Evolutionary conservation across 1,140 invertebrate species (phyloP), one percentile per base, ranked within the genome.

Genomic region (Phenacoccus solenopsis): DNA sequence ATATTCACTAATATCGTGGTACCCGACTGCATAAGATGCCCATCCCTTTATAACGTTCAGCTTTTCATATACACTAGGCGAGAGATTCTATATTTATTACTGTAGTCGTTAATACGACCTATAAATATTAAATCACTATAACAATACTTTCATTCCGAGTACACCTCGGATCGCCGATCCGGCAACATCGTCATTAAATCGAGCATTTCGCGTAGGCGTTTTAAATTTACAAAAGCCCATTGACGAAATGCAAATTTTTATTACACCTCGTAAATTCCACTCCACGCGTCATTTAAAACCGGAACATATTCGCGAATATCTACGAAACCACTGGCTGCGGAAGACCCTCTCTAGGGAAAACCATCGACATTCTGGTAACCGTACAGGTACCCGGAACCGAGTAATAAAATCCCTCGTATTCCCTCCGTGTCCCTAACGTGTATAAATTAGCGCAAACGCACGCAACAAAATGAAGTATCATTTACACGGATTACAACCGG

Each of bases 1-100:
- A 49, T 49, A 49, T 49, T 49, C 38, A 49, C 38, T 49, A 49
- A 49, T 49, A 49, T 49, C 38, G 38, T n/a, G 38, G 38, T 49
- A 49, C 38, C 38, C 38, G 38, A n/a, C n/a, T n/a, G 38, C 16
- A 16, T 49, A 32, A 5, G 13, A 13, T 32, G 5, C 5, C 13
- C 20, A 4, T 5, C 38, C 20, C 12, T 49, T n/a, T 49, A 16
- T 49, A 5, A 7, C 30, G 30, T 32, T 7, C 30, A 32, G n/a
- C 30, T 7, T 32, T 32, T 32, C 30, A 7, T 5, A 13, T 32
- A 32, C 13, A 32, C 30, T 5, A 32, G 30, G 5, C 5, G 5
- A 32, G 5, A 32, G 5, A 32, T 49, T 49, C 38, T n/a, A 49
- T 49, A 49, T 49, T 49, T 49, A 49, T 49, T 49, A n/a, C 38